Evolutionary conservation across 2,888 invertebrate species (phyloP), one percentile per base, ranked within the genome.

Genomic region (Drosophila diplacantha): DNA sequence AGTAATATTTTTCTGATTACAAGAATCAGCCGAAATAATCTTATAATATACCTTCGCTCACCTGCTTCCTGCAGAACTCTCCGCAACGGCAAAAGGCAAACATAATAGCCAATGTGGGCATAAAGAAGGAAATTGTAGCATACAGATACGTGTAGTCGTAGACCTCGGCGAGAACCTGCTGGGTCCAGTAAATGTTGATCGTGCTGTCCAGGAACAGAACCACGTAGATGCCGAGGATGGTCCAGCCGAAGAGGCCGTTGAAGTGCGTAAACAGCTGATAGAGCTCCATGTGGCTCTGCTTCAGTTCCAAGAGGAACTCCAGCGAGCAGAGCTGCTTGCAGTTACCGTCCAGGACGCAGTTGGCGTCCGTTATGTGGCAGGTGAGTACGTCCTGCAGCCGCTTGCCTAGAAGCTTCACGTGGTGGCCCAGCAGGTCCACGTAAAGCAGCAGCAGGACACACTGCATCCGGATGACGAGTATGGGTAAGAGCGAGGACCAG

Each of bases 11-110:
- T 22, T 22, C 5, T 2, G 24, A 24, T 24, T 24, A 24, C 7
- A 24, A 31, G 29, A 31, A 31, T 11, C 9, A 11, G 1, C 3
- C 11, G 0, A 31, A 31, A 31, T 31, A 12, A 31, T 31, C 12
- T 31, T 7, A 16, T 9, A 16, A 9, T 12, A 7, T 0, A 20
- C n/a, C 8, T 11, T 3, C 5, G 5, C n/a, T 55, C 44, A 85
- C 85, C 80, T 85, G 77, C 32, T 69, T 62, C 54, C 76, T 75
- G 57, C 84, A 83, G 26, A 75, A 73, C 31, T 85, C 85, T 5
- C 83, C 84, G 7, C 68, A 69, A 11, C 73, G 72, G 20, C 85
- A 85, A 3, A 83, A 55, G 7, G 56, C 41, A 18, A 73, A 63
- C 5, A 80, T 38, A 0, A 76, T 51, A 0, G 67, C 24, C 0